These are phyloP conservation scores for Gerosis bhagava DNA, from an alignment of 2,888 invertebrate species.

Conservation along the genomic window DNA sequence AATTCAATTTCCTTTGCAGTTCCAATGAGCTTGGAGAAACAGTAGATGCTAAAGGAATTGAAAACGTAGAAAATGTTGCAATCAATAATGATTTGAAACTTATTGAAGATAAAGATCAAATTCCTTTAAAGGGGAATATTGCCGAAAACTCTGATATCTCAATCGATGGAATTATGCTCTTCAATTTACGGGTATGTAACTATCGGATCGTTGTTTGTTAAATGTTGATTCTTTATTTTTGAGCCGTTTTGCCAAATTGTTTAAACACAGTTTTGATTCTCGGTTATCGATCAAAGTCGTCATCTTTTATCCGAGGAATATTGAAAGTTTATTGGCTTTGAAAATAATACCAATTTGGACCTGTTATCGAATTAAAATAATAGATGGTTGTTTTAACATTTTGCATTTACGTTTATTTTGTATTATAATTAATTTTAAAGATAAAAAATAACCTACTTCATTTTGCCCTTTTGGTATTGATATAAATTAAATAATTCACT, in stretches of 20 bases:
- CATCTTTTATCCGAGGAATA: conserved; percentile 16
- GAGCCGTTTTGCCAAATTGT: conserved; percentile 27
- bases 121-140: conserved; percentile 32
- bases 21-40: conserved; percentile 33
- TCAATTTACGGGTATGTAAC: conserved; percentile 57
- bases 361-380: conserved; percentile 13
- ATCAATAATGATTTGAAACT: conserved; percentile 34
- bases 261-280: conserved; percentile 26
- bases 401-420: too few relatives aligned
- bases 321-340: conserved; percentile 24
- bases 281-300: conserved; percentile 29
- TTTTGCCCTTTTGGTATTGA: too few relatives aligned
- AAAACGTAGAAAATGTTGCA: conserved; percentile 43
- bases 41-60: conserved; percentile 42
- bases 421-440: too few relatives aligned
- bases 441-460: too few relatives aligned
- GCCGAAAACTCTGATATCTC: conserved; percentile 59
- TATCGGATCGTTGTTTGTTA: conserved; percentile 54
- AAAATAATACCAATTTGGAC: conserved; percentile 17
- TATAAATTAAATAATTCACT: too few relatives aligned
- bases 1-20: conserved; percentile 30
- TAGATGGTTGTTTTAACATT: conserved; percentile 10
- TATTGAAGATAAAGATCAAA: conserved; percentile 41
- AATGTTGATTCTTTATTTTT: conserved; percentile 33
- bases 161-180: conserved; percentile 58